phyloP scores from a whole-genome alignment of 1,140 invertebrate species.

The Melitaea cinxia region DNA sequence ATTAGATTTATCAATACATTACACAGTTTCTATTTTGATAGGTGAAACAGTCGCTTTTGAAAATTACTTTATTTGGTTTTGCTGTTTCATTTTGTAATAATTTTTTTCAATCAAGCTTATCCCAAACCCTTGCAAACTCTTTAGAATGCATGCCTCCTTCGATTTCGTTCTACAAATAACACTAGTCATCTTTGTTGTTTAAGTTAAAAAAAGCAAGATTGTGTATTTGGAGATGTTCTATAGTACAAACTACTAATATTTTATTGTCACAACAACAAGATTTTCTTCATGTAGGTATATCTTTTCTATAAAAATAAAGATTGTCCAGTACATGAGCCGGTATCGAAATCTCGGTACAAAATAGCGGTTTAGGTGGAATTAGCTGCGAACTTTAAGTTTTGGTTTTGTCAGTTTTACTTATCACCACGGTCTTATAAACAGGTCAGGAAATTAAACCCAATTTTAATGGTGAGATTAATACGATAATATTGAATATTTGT shows the following conservation, averaged over 20 bases:
- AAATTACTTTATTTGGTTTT: conserved; percentile 19
- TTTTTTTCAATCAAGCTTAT: conserved; percentile 28
- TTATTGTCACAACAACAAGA: conserved; percentile 13
- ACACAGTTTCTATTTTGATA: conserved; percentile 36
- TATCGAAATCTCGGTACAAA: no score
- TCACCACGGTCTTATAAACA: no score
- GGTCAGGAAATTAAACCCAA: no score
- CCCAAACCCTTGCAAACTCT: conserved; percentile 30
- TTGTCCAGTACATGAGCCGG: no score
- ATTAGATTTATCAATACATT: conserved; percentile 19
- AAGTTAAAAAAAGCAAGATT: conserved; percentile 34
- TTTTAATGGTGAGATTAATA: no score
- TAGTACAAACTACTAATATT: conserved; percentile 34
- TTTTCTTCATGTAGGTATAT: conserved; percentile 3
- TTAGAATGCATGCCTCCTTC: conserved; percentile 38
- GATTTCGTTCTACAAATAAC: conserved; percentile 35
- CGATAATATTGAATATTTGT: no score
- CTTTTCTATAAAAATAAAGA: no score
- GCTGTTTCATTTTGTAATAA: conserved; percentile 16
- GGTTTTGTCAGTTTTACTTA: no score
- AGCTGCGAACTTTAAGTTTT: no score
- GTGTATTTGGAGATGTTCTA: conserved; percentile 34
- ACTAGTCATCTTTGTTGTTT: conserved; percentile 35
- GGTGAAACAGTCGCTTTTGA: conserved; percentile 34
- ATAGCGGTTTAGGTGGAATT: no score